Evolutionary conservation across 2,113 vertebrate species (phyloP).

Genomic region (Callipepla californica): DNA sequence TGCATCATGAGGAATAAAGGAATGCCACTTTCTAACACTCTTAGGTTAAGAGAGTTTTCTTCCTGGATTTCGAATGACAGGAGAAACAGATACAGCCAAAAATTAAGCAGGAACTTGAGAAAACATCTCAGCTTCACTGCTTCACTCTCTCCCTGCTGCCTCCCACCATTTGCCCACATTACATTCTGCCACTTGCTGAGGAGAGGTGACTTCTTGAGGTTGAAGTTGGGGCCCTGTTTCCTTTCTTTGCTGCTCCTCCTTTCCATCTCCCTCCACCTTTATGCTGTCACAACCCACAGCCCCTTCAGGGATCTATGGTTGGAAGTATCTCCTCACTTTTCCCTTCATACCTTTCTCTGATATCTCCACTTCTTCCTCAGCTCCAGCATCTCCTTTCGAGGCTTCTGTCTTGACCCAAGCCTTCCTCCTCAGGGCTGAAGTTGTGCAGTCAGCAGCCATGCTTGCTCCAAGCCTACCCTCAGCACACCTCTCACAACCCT

Average conservation of each 20-base stretch:
- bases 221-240: not conserved
- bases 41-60: no score
- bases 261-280: not conserved
- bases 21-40: no score
- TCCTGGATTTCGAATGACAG: no score
- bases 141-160: not conserved
- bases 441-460: not conserved
- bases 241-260: not conserved
- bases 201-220: not conserved
- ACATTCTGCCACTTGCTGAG: not conserved
- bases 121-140: not conserved
- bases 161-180: not conserved
- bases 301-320: not conserved
- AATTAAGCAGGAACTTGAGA: not conserved
- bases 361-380: not conserved
- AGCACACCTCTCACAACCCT: not conserved
- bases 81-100: not conserved
- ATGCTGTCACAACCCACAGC: not conserved
- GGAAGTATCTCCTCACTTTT: not conserved
- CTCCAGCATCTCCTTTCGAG: fast-evolving
- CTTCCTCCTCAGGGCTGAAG: fast-evolving
- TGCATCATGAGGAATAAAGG: no score
- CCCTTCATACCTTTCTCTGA: fast-evolving
- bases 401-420: not conserved
- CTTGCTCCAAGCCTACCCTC: no score